Evolutionary conservation across 2,888 invertebrate species (phyloP).

Genomic region (Auanema freiburgensis): DNA sequence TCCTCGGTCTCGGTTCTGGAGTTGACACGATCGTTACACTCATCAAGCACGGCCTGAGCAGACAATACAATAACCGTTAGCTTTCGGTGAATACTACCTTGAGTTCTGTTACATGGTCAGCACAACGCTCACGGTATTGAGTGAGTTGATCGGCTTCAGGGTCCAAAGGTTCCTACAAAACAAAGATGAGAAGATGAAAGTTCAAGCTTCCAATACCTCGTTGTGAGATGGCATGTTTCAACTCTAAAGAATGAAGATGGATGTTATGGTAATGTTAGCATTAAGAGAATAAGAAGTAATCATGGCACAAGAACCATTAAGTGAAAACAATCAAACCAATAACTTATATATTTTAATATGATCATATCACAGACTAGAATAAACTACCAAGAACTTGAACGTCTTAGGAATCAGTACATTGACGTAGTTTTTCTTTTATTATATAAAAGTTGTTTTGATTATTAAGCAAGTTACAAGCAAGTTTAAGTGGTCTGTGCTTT

Average conservation of each 20-base stretch:
- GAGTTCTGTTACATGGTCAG: conserved; percentile 55
- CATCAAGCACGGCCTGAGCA: conserved; percentile 67
- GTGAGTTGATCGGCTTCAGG: conserved; percentile 56
- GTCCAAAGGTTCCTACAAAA: conserved; percentile 36
- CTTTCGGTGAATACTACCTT: conserved; percentile 34
- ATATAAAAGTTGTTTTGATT: no score
- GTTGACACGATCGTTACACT: conserved; percentile 86
- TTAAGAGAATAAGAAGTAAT: neutral
- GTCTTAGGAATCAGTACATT: no score
- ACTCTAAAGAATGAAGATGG: neutral
- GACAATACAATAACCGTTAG: neutral
- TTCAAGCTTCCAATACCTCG: no score
- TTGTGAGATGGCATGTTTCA: conserved; percentile 1
- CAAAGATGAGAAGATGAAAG: no score
- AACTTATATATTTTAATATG: neutral
- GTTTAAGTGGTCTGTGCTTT: no score
- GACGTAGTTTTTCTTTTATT: no score
- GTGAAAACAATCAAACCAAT: neutral
- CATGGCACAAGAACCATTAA: neutral
- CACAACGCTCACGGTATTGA: conserved; percentile 60
- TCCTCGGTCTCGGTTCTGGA: conserved; percentile 83
- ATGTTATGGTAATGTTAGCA: neutral
- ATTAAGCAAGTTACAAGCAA: no score
- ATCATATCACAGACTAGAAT: conserved; percentile 8
- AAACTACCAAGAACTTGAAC: no score